Evolutionary conservation across 2,113 vertebrate genomes (phyloP).

Genomic region (Theristicus caerulescens): DNA sequence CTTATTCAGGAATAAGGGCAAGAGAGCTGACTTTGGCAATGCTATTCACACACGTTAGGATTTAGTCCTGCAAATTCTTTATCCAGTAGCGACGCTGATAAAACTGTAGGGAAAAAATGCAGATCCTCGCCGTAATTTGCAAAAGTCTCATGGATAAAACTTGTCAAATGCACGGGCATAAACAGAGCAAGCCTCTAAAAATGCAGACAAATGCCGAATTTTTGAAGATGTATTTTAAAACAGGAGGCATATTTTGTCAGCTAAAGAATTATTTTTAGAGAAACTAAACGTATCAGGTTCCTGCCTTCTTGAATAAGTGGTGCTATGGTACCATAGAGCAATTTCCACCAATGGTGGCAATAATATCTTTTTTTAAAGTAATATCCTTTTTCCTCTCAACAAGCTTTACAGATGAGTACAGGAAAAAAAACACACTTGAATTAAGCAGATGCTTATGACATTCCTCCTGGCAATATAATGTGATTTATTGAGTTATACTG

Average conservation of each 20-base stretch:
- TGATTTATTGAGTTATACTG: constrained; percentile 47
- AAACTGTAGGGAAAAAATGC: background rate
- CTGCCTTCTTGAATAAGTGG: background rate
- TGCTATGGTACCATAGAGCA: background rate
- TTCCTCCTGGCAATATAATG: constrained; percentile 46
- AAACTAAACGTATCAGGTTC: background rate
- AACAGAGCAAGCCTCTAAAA: background rate
- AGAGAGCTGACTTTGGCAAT: accelerated
- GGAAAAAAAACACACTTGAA: background rate
- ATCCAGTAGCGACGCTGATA: background rate
- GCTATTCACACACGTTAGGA: accelerated
- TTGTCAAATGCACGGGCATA: accelerated
- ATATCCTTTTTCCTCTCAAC: background rate
- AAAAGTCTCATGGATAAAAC: background rate
- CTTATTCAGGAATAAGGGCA: background rate
- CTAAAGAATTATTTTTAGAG: background rate
- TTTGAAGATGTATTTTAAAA: background rate
- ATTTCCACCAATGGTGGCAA: background rate
- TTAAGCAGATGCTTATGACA: constrained; percentile 49
- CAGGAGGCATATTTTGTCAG: background rate
- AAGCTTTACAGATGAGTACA: background rate
- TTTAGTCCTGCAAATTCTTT: background rate
- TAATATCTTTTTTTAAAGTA: background rate
- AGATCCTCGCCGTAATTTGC: accelerated
- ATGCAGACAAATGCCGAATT: background rate